phyloP scores from a whole-genome alignment of 1,140 invertebrate species.

The Apis florea region DNA sequence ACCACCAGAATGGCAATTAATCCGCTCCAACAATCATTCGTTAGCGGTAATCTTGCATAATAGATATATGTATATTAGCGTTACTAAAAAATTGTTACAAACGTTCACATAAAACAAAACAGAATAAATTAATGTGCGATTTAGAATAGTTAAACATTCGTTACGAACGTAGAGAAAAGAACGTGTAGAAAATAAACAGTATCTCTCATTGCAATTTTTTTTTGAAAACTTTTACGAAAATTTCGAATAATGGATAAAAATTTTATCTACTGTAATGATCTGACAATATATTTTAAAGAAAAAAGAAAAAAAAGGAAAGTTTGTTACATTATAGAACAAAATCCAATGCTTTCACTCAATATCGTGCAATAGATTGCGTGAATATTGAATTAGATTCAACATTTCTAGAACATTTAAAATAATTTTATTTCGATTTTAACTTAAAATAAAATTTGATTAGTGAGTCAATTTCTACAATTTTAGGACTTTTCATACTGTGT shows the following conservation, averaged over 20 bases:
- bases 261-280: background rate
- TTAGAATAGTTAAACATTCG: too few relatives aligned
- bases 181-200: too few relatives aligned
- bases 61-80: background rate
- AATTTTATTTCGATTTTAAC: background rate
- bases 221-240: too few relatives aligned
- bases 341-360: conserved; percentile 13
- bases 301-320: background rate
- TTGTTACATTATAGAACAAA: background rate
- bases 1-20: conserved; percentile 2
- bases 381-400: background rate
- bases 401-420: background rate
- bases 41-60: background rate
- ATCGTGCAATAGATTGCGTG: background rate
- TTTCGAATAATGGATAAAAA: background rate
- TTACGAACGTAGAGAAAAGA: background rate
- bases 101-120: background rate
- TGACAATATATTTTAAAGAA: background rate
- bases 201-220: too few relatives aligned
- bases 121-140: too few relatives aligned
- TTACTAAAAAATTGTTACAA: background rate
- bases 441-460: background rate
- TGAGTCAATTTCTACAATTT: conserved; percentile 1
- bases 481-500: conserved; percentile 10
- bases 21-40: background rate